A percentile compares a stretch with the other conserved stretches of the same genome.
phyloP scores from a whole-genome alignment of 2,113 vertebrate genomes.

The Macaca fascicularis region T2T-MFA8v1.1 NC_088376.1:4967501-4968000 shows the following conservation, averaged over 20 bases:
- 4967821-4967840: background rate
- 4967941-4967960: constrained; percentile 6
- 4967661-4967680: background rate
- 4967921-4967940: background rate
- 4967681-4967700: constrained; percentile 25
- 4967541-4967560: background rate
- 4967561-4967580: background rate
- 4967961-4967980: background rate
- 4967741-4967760: constrained; percentile 27
- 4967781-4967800: background rate
- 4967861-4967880: background rate
- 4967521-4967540: background rate
- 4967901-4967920: background rate
- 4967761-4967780: background rate
- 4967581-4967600: constrained; percentile 31
- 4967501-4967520: background rate
- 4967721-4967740: background rate
- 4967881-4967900: constrained; percentile 6
- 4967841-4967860: background rate
- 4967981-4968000: constrained; percentile 31
- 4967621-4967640: background rate
- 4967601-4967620: background rate
- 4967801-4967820: background rate
- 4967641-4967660: background rate
- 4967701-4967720: background rate